phyloP scores from a whole-genome alignment of 2,113 vertebrate species.

The Petaurus breviceps region DNA sequence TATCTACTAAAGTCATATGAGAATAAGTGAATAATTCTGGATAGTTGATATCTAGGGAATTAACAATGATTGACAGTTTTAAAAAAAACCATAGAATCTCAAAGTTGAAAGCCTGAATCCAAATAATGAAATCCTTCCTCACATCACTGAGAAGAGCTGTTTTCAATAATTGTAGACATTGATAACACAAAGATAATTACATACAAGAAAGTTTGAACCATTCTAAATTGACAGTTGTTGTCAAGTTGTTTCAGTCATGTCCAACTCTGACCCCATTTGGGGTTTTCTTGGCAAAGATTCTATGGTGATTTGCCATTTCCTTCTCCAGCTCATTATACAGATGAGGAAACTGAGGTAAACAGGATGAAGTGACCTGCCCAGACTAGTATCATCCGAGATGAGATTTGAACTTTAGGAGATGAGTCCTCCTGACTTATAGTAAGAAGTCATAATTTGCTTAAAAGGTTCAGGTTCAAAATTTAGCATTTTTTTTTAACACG shows the following conservation, averaged over 20 bases:
- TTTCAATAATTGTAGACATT: slow-evolving; percentile 39
- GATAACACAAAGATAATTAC: neutral
- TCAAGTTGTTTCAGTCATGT: neutral
- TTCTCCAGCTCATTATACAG: neutral
- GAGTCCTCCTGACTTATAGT: slow-evolving; percentile 7
- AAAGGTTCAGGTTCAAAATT: slow-evolving; percentile 24
- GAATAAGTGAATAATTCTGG: neutral
- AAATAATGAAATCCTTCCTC: neutral
- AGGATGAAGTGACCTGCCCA: neutral
- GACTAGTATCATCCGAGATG: neutral
- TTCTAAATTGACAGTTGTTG: neutral
- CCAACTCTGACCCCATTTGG: neutral
- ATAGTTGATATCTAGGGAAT: neutral
- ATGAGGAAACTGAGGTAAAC: neutral
- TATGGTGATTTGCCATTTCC: neutral
- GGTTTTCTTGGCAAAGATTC: neutral
- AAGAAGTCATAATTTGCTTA: slow-evolving; percentile 20
- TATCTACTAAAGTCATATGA: neutral
- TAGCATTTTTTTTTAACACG: slow-evolving; percentile 37
- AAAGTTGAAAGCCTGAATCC: neutral
- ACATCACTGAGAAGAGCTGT: neutral
- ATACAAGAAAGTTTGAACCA: neutral
- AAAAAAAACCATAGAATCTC: neutral
- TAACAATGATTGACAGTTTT: neutral
- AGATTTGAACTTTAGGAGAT: neutral